Percentiles rank a stretch among this genome's conserved stretches.
phyloP scores from a whole-genome alignment of 1,140 invertebrate species.

The Meloidogyne exigua region DNA sequence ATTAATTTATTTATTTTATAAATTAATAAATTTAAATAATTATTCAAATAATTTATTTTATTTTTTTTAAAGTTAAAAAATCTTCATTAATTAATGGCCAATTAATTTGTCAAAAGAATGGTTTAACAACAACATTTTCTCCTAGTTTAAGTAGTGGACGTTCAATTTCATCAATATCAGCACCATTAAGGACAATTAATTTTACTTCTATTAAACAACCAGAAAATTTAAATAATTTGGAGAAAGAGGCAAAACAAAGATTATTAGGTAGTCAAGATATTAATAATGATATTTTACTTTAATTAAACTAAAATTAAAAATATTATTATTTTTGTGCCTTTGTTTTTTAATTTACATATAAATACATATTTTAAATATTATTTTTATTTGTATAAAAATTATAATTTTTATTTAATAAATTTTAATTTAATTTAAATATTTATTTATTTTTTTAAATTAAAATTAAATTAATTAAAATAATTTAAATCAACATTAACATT shows the following conservation, averaged over 20 bases:
- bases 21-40: too few species aligned
- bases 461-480: not conserved
- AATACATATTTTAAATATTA: too few species aligned
- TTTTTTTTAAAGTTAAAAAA: not conserved
- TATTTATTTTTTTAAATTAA: not conserved
- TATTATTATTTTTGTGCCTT: too few species aligned
- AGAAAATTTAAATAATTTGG: not conserved
- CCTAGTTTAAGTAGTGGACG: not conserved
- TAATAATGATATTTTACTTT: conserved; percentile 3
- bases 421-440: not conserved
- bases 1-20: too few species aligned
- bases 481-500: not conserved
- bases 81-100: not conserved
- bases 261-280: not conserved
- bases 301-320: not conserved
- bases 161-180: not conserved
- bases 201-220: not conserved
- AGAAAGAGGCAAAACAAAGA: not conserved
- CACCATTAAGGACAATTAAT: not conserved
- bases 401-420: not conserved
- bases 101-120: not conserved
- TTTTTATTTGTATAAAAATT: too few species aligned
- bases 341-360: too few species aligned
- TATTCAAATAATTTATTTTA: too few species aligned
- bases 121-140: not conserved